Percentiles rank a stretch among this genome's conserved stretches.
These are phyloP conservation scores for Chrosomus eos DNA, from an alignment of 2,797 vertebrate species.

Conservation along the genomic window DNA sequence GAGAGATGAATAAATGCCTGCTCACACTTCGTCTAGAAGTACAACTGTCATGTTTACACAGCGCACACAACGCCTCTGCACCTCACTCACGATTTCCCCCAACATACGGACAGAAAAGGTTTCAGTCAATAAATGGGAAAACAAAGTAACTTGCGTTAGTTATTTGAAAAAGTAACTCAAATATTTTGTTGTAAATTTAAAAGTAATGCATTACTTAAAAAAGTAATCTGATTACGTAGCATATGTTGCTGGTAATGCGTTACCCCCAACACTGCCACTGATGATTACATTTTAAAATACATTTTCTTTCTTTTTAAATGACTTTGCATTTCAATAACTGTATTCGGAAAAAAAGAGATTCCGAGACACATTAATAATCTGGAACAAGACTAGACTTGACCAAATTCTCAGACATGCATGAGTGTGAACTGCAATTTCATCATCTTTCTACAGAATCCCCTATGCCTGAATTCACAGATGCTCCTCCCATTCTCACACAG, in stretches of 20 bases:
- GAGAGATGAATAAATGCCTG: no score
- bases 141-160: neutral
- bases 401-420: neutral
- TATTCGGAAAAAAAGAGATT: neutral
- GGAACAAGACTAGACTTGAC: neutral
- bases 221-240: neutral
- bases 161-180: neutral
- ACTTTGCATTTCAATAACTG: neutral
- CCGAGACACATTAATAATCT: neutral
- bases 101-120: neutral
- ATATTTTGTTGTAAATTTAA: neutral
- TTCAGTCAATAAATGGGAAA: neutral
- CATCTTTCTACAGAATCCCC: neutral
- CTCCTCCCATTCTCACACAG: neutral
- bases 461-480: neutral
- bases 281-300: neutral
- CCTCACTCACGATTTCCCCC: neutral
- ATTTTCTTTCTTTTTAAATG: neutral
- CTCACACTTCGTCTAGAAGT: no score
- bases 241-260: neutral
- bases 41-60: neutral
- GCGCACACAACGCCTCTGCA: neutral
- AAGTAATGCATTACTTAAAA: neutral
- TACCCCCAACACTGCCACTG: neutral
- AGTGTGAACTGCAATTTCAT: neutral